phyloP scores from a whole-genome alignment of 2,113 vertebrate species.

The Corythaixoides concolor region DNA sequence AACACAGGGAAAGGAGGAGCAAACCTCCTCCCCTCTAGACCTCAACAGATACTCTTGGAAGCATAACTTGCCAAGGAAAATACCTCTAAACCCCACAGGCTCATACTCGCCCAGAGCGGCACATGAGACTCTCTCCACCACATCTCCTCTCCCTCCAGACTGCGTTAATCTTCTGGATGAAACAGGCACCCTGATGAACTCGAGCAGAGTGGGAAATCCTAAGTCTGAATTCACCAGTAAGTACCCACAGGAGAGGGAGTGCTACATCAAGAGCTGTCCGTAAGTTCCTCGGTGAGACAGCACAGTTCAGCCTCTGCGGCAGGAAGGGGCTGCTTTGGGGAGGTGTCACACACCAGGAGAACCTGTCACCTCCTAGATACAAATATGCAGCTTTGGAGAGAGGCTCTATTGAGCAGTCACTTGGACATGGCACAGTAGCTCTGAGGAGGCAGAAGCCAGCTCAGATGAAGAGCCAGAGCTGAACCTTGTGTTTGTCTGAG shows the following conservation, averaged over 20 bases:
- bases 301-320: background rate
- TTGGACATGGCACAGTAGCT: background rate
- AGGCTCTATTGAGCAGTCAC: background rate
- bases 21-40: background rate
- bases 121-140: background rate
- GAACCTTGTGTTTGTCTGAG: background rate
- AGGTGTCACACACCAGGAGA: background rate
- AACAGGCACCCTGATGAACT: constrained; percentile 8
- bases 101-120: too few relatives aligned
- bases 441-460: background rate
- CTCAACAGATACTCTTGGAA: background rate
- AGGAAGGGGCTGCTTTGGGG: background rate
- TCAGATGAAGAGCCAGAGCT: background rate
- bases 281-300: background rate
- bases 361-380: too few relatives aligned
- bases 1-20: background rate
- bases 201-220: background rate
- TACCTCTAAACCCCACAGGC: background rate
- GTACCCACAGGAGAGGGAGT: constrained; percentile 9
- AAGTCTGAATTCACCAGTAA: background rate
- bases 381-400: background rate
- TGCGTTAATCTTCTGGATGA: constrained; percentile 40
- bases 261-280: constrained; percentile 26
- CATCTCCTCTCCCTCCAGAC: background rate
- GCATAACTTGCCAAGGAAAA: background rate